Percentiles rank a stretch among this genome's conserved stretches.
phyloP scores from a whole-genome alignment of 2,113 vertebrate genomes.

The Antigone vipio region DNA sequence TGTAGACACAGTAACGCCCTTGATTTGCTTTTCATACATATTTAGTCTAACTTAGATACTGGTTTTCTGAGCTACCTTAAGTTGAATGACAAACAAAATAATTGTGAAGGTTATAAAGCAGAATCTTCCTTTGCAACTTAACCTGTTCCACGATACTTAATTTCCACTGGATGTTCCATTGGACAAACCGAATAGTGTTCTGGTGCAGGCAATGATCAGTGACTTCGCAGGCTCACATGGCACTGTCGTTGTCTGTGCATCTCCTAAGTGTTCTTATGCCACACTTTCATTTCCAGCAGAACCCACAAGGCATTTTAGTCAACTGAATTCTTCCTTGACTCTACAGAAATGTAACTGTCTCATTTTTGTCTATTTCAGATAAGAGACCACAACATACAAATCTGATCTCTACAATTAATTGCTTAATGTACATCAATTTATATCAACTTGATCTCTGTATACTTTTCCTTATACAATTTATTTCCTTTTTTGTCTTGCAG shows the following conservation, averaged over 20 bases:
- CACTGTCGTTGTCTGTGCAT: neutral
- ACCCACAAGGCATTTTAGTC: neutral
- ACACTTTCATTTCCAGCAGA: neutral
- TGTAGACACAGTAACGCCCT: slow-evolving; percentile 36
- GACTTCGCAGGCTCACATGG: neutral
- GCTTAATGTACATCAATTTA: neutral
- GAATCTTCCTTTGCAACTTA: neutral
- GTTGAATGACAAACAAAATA: neutral
- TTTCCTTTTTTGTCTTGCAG: neutral
- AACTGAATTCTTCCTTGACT: neutral
- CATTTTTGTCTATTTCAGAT: neutral
- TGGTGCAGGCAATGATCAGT: neutral
- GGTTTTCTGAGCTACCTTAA: neutral
- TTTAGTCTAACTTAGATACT: neutral
- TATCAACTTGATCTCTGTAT: neutral
- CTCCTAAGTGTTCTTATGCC: neutral
- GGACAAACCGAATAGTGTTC: neutral
- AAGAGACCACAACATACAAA: neutral
- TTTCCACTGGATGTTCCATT: neutral
- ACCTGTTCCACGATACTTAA: neutral
- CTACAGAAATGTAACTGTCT: neutral
- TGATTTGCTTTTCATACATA: slow-evolving; percentile 47
- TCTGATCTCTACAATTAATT: neutral
- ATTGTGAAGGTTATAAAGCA: neutral
- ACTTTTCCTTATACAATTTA: neutral